Evolutionary conservation across 2,797 vertebrate genomes (phyloP).

Genomic region (Otus scops): DNA sequence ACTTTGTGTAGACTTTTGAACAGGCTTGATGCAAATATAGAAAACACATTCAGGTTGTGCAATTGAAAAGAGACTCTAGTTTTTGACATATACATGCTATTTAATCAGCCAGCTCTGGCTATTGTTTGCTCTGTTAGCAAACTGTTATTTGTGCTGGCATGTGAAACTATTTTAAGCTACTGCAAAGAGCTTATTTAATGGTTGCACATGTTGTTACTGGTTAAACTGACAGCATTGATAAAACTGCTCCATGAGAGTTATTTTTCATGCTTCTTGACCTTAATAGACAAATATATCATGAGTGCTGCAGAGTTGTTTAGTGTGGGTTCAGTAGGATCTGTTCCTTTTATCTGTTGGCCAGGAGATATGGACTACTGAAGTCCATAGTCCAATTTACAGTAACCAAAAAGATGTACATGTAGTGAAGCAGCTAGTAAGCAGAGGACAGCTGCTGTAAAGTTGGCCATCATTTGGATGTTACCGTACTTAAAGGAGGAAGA

Average conservation of each 20-base stretch:
- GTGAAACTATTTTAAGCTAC: slow-evolving; percentile 53
- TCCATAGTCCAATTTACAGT: not conserved
- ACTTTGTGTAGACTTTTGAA: not conserved
- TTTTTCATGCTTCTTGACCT: not conserved
- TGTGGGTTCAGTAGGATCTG: not conserved
- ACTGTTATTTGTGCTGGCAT: slow-evolving; percentile 43
- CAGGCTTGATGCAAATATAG: not conserved
- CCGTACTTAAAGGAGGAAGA: not conserved
- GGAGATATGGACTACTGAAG: not conserved
- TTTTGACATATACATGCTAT: not conserved
- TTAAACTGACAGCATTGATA: not conserved
- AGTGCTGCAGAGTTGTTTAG: not conserved
- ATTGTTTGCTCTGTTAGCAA: slow-evolving; percentile 52
- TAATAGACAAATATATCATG: not conserved
- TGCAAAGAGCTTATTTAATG: slow-evolving; percentile 30
- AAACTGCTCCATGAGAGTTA: not conserved
- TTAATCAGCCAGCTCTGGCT: not conserved
- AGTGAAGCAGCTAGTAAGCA: not conserved
- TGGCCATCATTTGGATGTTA: not conserved
- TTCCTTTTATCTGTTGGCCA: not conserved
- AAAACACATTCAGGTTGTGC: slow-evolving; percentile 3
- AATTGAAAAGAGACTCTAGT: not conserved
- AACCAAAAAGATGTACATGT: not conserved
- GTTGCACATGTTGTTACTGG: slow-evolving; percentile 25
- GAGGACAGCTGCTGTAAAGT: not conserved